Evolutionary conservation across 2,113 vertebrate genomes (phyloP).

Genomic region (Amblyopsis rosae): DNA sequence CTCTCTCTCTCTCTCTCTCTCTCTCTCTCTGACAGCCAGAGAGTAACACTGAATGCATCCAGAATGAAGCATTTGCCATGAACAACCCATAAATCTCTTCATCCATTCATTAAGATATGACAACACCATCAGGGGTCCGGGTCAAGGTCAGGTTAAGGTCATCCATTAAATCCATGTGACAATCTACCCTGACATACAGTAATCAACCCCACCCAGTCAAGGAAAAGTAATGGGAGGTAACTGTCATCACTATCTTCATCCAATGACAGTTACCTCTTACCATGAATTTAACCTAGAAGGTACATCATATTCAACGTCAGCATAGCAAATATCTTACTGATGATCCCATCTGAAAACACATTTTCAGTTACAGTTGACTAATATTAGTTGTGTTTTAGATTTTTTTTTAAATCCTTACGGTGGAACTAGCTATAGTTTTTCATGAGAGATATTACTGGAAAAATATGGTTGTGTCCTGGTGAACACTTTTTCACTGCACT

Average conservation of each 20-base stretch:
- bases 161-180: slow-evolving; percentile 6
- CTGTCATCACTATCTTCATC: slow-evolving; percentile 1
- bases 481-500: background rate
- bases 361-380: background rate
- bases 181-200: slow-evolving; percentile 23
- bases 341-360: background rate
- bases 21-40: background rate
- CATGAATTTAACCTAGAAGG: background rate
- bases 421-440: slow-evolving; percentile 26
- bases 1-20: too few species aligned
- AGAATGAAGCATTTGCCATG: slow-evolving; percentile 10
- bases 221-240: slow-evolving; percentile 2
- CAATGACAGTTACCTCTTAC: slow-evolving; percentile 2
- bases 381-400: background rate
- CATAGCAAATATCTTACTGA: background rate
- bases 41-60: background rate
- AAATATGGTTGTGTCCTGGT: background rate
- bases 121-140: background rate
- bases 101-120: slow-evolving; percentile 29
- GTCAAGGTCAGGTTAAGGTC: slow-evolving; percentile 19
- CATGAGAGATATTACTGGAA: slow-evolving; percentile 31
- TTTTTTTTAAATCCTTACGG: slow-evolving; percentile 9
- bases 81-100: slow-evolving; percentile 12
- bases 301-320: background rate
- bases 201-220: background rate